A percentile compares a stretch with the other conserved stretches of the same genome.
phyloP scores from a whole-genome alignment of 2,797 vertebrate species.

The Hippopotamyrus pictus region DNA sequence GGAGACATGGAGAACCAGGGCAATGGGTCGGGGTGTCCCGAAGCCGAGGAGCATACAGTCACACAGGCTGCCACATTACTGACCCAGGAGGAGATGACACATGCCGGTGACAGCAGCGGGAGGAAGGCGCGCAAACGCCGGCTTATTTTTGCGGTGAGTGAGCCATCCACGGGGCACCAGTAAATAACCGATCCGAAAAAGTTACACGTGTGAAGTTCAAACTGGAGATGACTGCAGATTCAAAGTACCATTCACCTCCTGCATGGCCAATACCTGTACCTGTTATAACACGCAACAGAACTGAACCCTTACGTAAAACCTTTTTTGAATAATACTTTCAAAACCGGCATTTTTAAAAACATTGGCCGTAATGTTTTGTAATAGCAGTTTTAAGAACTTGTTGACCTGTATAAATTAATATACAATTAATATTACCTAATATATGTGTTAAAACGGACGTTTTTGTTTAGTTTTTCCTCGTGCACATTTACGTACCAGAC shows the following conservation, averaged over 20 bases:
- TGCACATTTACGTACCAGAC: background rate
- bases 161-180: background rate
- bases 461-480: background rate
- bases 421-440: background rate
- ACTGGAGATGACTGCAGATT: background rate
- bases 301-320: background rate
- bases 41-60: slow-evolving; percentile 40
- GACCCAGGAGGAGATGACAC: slow-evolving; percentile 32
- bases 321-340: background rate
- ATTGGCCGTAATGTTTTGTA: background rate
- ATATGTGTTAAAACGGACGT: background rate
- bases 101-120: background rate
- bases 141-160: slow-evolving; percentile 53
- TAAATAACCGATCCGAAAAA: background rate
- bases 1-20: slow-evolving; percentile 13
- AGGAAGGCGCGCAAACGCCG: slow-evolving; percentile 34
- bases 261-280: background rate
- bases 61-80: slow-evolving; percentile 48
- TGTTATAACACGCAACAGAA: background rate
- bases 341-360: background rate
- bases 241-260: background rate
- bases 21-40: slow-evolving; percentile 45
- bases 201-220: background rate
- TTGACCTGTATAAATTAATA: background rate
- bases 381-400: background rate